These are phyloP conservation scores for Temnothorax ravouxi DNA, from an alignment of 2,888 invertebrate species.

Conservation along the genomic window DNA sequence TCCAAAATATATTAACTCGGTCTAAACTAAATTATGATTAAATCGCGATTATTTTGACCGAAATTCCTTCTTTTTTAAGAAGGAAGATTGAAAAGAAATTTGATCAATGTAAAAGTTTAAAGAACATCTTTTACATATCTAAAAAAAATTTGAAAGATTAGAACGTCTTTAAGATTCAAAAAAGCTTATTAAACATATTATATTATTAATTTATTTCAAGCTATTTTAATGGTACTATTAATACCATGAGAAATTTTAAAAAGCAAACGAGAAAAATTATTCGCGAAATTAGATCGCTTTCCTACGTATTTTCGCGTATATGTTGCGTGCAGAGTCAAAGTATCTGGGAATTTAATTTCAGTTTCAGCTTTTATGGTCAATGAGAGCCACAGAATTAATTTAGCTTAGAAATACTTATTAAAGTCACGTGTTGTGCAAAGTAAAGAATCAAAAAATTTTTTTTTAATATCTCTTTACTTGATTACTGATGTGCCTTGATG, in stretches of 20 bases:
- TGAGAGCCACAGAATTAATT: constrained; percentile 8
- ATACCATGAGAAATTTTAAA: constrained; percentile 65
- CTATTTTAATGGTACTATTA: constrained; percentile 31
- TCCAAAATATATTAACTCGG: neutral
- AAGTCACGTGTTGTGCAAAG: neutral
- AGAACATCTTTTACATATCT: neutral
- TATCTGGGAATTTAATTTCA: neutral
- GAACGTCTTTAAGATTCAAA: neutral
- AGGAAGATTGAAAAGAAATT: neutral
- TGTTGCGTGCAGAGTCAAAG: constrained; percentile 14
- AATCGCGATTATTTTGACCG: neutral
- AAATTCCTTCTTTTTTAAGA: neutral
- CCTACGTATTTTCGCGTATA: constrained; percentile 34
- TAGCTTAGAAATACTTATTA: neutral
- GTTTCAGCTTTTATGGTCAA: neutral
- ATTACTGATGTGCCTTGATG: neutral
- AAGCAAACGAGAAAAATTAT: constrained; percentile 68
- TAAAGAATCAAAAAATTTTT: neutral
- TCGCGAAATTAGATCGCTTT: constrained; percentile 73
- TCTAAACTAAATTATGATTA: constrained; percentile 12
- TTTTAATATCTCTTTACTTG: no score
- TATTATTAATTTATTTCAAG: constrained; percentile 50
- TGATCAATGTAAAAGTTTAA: neutral
- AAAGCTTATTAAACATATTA: neutral
- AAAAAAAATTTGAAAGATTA: neutral